Evolutionary conservation across 2,113 vertebrate genomes (phyloP).

Genomic region (Burhinus oedicnemus): DNA sequence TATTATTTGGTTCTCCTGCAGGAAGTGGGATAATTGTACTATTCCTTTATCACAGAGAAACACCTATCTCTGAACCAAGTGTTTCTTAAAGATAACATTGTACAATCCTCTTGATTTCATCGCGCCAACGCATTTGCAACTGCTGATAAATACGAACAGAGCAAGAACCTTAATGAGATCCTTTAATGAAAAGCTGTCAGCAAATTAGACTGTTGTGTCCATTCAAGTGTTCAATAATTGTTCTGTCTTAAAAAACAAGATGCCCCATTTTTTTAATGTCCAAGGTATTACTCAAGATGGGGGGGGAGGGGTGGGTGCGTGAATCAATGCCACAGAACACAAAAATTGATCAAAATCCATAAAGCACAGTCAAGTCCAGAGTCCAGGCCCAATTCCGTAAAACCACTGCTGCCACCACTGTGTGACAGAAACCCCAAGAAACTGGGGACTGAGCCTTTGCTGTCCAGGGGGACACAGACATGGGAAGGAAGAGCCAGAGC

Average conservation of each 20-base stretch:
- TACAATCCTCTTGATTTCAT: not conserved
- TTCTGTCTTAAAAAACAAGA: not conserved
- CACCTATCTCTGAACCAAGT: not conserved
- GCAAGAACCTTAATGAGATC: not conserved
- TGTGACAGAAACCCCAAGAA: not conserved
- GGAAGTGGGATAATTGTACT: not conserved
- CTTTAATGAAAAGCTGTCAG: not conserved
- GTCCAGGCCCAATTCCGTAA: not conserved
- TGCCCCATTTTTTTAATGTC: not conserved
- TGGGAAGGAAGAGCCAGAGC: not conserved
- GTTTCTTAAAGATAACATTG: slow-evolving; percentile 3
- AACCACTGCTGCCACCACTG: not conserved
- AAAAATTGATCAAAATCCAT: not conserved
- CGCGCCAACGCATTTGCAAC: not conserved
- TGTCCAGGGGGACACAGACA: fast-evolving
- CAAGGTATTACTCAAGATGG: not conserved
- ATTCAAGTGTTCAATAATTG: not conserved
- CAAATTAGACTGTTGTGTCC: not conserved
- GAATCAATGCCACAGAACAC: not conserved
- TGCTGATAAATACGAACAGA: not conserved
- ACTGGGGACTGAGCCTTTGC: not conserved
- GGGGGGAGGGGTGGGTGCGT: no score
- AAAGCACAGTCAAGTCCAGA: not conserved
- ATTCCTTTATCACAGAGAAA: not conserved
- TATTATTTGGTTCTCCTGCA: not conserved